phyloP scores from a whole-genome alignment of 2,113 vertebrate species.

The Shinisaurus crocodilurus region DNA sequence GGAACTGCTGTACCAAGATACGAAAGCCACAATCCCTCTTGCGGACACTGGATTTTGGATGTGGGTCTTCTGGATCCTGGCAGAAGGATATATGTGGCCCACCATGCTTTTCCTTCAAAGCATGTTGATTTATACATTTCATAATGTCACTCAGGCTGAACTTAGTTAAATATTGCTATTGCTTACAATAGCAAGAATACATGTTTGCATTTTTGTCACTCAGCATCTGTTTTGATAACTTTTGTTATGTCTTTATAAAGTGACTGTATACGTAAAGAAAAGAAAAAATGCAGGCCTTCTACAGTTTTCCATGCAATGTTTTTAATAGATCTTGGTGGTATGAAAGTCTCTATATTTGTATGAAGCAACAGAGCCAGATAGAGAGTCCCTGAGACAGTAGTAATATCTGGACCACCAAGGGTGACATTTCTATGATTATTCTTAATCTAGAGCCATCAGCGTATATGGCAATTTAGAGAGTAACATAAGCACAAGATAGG shows the following conservation, averaged over 20 bases:
- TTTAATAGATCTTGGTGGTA: constrained; percentile 7
- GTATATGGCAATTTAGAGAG: background rate
- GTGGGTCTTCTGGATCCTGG: background rate
- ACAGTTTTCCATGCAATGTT: constrained; percentile 16
- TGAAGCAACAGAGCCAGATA: background rate
- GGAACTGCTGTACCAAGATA: background rate
- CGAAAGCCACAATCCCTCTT: background rate
- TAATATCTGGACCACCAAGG: background rate
- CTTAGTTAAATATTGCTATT: constrained; percentile 6
- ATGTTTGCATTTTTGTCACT: background rate
- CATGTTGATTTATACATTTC: background rate
- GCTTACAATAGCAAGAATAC: background rate
- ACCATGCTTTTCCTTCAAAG: background rate
- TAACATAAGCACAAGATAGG: background rate
- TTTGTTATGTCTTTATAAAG: background rate
- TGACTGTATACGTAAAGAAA: background rate
- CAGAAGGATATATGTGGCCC: background rate
- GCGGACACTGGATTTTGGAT: background rate
- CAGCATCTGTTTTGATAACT: constrained; percentile 9
- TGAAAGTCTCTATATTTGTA: background rate
- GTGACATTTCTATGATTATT: background rate
- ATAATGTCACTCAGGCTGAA: background rate
- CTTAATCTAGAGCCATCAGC: background rate
- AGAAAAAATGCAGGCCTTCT: constrained; percentile 6
- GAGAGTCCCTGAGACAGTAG: background rate